Base-by-base conservation (phyloP, 2,888 invertebrate genomes). In the Torymus texanus region DNA sequence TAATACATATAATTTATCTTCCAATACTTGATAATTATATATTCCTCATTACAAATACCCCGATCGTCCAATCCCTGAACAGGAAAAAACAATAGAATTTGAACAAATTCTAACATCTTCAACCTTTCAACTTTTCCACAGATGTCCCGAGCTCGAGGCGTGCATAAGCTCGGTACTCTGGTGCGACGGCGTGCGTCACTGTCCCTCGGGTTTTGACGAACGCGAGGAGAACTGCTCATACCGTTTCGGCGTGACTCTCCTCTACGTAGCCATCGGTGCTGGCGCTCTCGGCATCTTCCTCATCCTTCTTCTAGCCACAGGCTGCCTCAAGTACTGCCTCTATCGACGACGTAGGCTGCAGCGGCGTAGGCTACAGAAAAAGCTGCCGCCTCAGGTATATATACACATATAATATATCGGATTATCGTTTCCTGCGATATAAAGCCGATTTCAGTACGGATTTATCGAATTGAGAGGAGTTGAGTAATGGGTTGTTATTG, bases 201-300 rank as follows among this genome's bases (percentile, higher is more conserved):
- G 96, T 87, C 96, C 95, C 14, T 95, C 95, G 4, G 95, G 96
- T 1, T 95, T 93, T 89, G 96, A 96, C 88, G 95, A 96, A 90
- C 94, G 94, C 83, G 95, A 95, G 85, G 92, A 93, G 1, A 95
- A 95, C 86, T 95, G 95, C 88, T 93, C 94, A 29, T 94, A 94
- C 83, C 93, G 93, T 78, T 93, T 94, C 85, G 93, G 94, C 16
- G 91, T 95, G 67, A 94, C 95, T 4, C 91, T 94, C 61, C 92
- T 94, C 12, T 94, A 94, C 86, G 92, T 94, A n/a, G 92, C 93
- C 5, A 92, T 94, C 4, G 93, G 92, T 5, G 93, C 92, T n/a
- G 94, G 93, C 12, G 92, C 92, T 0, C 91, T 93, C n/a, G 91
- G 93, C 24, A 91, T 94, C 71, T 91, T 94, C 79, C 92, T 93